Evolutionary conservation across 2,113 vertebrate genomes (phyloP), one percentile per base, ranked within the genome.

Genomic region (Tetraodon nigroviridis): DNA sequence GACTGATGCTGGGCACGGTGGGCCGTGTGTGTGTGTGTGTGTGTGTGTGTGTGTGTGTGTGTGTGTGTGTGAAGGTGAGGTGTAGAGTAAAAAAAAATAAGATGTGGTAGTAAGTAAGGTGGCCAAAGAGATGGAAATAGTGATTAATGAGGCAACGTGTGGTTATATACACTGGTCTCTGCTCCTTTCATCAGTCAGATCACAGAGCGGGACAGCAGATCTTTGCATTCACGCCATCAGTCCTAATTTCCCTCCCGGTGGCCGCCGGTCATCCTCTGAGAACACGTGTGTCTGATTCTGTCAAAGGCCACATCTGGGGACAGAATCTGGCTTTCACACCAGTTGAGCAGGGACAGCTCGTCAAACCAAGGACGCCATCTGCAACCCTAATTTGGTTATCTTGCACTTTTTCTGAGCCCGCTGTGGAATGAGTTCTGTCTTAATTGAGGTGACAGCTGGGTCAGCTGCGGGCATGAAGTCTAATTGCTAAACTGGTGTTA

Each of bases 1-100:
- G 81, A 84, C 80, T 62, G 75, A 81, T 81, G 73, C 75, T 79
- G 71, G 71, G 68, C 40, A 18, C 80, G 71, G 59, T 58, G 64
- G 68, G 65, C 63, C 48, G 55, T 37, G 32, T 13, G 18, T 57
- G 59, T 51, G 47, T 20, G 51, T 27, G 50, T 24, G 21, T 51
- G 50, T 49, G 19, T 49, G 47, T 49, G 47, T 12, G 47, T 49
- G 47, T 42, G 64, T 56, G 53, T 48, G 24, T 18, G 17, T 61
- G 57, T 61, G 45, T 45, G 24, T 24, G 57, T 49, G 58, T 18
- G 55, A 41, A 51, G 24, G 41, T 57, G 55, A 24, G 45, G 46
- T 24, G 57, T 14, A 51, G 4, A 10, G 45, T 8, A 41, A 60
- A 4, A 48, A 18, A 15, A 19, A 49, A 42, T 11, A 16, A 5